phyloP scores from a whole-genome alignment of 1,140 invertebrate genomes.

The Sminthurides bifidus region DNA sequence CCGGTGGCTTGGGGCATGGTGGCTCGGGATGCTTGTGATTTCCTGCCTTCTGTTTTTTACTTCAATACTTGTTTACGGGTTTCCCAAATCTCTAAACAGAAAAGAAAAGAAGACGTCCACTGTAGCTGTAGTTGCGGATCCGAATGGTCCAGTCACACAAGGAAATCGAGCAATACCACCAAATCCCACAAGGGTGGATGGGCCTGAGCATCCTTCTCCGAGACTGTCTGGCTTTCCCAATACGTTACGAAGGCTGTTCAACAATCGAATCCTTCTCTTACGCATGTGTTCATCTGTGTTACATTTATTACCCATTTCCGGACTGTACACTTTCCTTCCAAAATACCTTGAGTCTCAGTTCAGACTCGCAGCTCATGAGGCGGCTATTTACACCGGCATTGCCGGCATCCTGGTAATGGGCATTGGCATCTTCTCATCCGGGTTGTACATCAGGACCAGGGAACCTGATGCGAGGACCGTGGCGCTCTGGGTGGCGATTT shows the following conservation, averaged over 20 bases:
- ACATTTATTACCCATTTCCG: constrained; percentile 78
- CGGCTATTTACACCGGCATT: constrained; percentile 78
- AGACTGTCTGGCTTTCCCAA: constrained; percentile 56
- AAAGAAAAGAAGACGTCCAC: constrained; percentile 1
- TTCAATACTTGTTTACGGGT: constrained; percentile 75
- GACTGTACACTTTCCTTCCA: constrained; percentile 81
- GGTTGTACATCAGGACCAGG: constrained; percentile 67
- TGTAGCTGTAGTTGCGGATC: not conserved
- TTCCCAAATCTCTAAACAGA: constrained; percentile 54
- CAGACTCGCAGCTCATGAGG: constrained; percentile 68
- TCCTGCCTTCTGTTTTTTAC: constrained; percentile 62
- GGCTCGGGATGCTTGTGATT: constrained; percentile 50
- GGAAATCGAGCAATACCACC: constrained; percentile 34
- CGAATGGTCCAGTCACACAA: not conserved
- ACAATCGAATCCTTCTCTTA: constrained; percentile 80
- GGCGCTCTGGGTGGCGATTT: constrained; percentile 79
- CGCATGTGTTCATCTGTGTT: constrained; percentile 76
- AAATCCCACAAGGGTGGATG: not conserved
- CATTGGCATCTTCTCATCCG: constrained; percentile 21
- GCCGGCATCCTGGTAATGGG: constrained; percentile 85
- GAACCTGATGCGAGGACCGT: constrained; percentile 74
- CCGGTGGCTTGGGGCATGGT: constrained; percentile 61
- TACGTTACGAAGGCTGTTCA: constrained; percentile 69
- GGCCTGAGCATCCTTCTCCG: not conserved
- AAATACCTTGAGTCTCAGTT: constrained; percentile 90